Evolutionary conservation across 2,113 vertebrate species (phyloP).

Genomic region (Ardeotis arabs): DNA sequence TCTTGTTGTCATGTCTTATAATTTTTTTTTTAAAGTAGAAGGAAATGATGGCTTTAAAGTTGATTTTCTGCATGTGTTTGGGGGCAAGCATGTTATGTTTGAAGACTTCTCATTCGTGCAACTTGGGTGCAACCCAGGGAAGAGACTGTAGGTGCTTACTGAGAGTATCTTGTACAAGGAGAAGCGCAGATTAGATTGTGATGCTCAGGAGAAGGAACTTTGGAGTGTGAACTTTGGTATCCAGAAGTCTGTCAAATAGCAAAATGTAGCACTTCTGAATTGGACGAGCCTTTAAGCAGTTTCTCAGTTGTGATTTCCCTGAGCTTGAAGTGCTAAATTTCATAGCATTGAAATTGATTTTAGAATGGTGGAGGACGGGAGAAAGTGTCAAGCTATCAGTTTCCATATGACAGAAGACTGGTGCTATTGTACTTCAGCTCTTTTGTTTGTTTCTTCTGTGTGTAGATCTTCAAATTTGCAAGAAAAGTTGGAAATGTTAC

Average conservation of each 20-base stretch:
- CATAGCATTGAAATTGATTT: neutral
- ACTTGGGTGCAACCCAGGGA: too few relatives aligned
- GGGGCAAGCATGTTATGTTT: fast-evolving
- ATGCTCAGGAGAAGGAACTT: neutral
- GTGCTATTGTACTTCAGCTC: conserved; percentile 19
- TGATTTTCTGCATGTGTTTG: neutral
- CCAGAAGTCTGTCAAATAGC: neutral
- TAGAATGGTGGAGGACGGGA: too few relatives aligned
- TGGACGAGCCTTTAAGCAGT: neutral
- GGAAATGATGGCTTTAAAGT: neutral
- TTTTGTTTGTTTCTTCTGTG: neutral
- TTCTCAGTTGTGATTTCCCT: neutral
- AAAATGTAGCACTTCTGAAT: neutral
- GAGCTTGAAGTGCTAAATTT: neutral
- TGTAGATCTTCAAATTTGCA: neutral
- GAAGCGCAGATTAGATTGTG: neutral
- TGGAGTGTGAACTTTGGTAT: neutral
- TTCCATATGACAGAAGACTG: neutral
- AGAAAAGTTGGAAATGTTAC: neutral
- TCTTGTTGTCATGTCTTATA: neutral
- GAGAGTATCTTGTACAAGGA: neutral
- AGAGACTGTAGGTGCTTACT: neutral
- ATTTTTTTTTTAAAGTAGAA: neutral
- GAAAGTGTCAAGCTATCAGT: neutral
- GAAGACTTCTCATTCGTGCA: neutral